A percentile compares a stretch with the other conserved stretches of the same genome.
Conservation (phyloP, 2,797 vertebrate genomes). For the Notamacropus eugenii region DNA sequence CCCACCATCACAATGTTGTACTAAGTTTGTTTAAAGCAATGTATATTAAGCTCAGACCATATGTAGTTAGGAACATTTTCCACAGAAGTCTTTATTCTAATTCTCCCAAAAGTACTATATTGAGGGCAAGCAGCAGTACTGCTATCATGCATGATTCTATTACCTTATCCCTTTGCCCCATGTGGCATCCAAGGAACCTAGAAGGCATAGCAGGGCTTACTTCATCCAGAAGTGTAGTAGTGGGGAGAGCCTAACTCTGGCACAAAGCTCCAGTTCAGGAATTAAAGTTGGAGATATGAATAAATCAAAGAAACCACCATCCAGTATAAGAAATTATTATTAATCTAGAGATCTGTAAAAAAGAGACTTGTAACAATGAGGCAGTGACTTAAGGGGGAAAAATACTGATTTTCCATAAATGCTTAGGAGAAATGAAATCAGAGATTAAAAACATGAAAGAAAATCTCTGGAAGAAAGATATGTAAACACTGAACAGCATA, state of each 20-base stretch:
- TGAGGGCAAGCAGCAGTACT: not conserved
- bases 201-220: not conserved
- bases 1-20: not conserved
- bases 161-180: not conserved
- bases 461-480: not conserved
- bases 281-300: not conserved
- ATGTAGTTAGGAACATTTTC: not conserved
- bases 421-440: not conserved
- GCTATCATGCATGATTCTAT: not conserved
- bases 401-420: not conserved
- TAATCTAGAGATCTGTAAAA: not conserved
- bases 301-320: not conserved
- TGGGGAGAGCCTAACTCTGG: not conserved
- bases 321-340: not conserved
- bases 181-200: not conserved
- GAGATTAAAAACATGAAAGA: not conserved
- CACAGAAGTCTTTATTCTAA: not conserved
- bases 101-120: not conserved
- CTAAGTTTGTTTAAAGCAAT: not conserved
- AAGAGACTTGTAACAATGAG: not conserved
- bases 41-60: not conserved
- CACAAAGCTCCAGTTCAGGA: not conserved
- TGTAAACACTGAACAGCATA: not conserved
- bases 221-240: not conserved
- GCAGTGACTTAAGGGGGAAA: not conserved